Evolutionary conservation across 1,140 invertebrate genomes (phyloP).

Genomic region (Drosophila suzukii): DNA sequence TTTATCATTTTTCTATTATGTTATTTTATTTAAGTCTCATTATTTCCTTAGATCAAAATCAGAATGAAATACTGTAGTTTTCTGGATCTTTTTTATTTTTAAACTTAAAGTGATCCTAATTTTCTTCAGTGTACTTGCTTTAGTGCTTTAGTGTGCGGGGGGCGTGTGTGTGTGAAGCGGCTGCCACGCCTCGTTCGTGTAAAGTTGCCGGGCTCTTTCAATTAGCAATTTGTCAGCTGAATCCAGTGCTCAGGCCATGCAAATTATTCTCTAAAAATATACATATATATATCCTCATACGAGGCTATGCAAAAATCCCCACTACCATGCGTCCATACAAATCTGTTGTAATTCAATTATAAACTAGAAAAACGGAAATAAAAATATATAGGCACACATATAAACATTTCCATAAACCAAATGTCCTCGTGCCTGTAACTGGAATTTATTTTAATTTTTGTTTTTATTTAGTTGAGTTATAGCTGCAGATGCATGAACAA

Average conservation of each 20-base stretch:
- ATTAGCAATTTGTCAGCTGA: slow-evolving; percentile 77
- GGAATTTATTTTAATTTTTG: slow-evolving; percentile 39
- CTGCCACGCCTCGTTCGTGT: slow-evolving; percentile 46
- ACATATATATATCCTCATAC: not conserved
- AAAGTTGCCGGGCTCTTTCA: slow-evolving; percentile 67
- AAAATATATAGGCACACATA: slow-evolving; percentile 31
- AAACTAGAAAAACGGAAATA: slow-evolving; percentile 49
- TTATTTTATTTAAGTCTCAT: too few relatives aligned
- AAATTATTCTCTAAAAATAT: slow-evolving; percentile 58
- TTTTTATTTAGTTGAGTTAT: slow-evolving; percentile 31
- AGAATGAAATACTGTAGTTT: not conserved
- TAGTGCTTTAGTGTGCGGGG: slow-evolving; percentile 5
- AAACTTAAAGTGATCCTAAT: not conserved
- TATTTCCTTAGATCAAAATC: too few relatives aligned
- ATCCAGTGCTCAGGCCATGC: slow-evolving; percentile 51
- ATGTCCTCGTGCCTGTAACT: slow-evolving; percentile 18
- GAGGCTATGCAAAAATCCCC: slow-evolving; percentile 30
- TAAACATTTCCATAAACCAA: slow-evolving; percentile 55
- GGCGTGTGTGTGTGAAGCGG: slow-evolving; percentile 22
- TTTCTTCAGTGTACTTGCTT: slow-evolving; percentile 2
- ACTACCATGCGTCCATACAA: slow-evolving; percentile 36
- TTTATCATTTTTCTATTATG: too few relatives aligned
- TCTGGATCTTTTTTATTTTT: not conserved
- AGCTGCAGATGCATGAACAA: slow-evolving; percentile 29
- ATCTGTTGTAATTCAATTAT: slow-evolving; percentile 73